These are phyloP conservation scores for Xestobium rufovillosum DNA, from an alignment of 2,888 invertebrate genomes.

Conservation along the genomic window DNA sequence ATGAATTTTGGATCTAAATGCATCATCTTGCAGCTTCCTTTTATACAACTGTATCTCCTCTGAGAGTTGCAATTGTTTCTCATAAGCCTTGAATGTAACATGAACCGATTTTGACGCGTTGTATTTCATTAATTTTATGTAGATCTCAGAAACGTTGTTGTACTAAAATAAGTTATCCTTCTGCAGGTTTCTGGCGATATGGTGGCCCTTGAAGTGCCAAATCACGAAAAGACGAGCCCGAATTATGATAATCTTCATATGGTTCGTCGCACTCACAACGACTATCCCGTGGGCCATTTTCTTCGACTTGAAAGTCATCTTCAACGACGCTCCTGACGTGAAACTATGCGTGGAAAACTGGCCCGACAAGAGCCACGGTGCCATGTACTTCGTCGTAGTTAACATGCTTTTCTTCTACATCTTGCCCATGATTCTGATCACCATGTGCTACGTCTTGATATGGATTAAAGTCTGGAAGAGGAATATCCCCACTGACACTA, in stretches of 20 bases:
- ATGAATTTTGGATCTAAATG: too few relatives aligned
- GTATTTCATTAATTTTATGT: too few relatives aligned
- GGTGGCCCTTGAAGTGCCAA: constrained; percentile 88
- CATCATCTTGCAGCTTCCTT: too few relatives aligned
- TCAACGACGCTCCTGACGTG: constrained; percentile 67
- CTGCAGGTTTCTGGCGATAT: constrained; percentile 89
- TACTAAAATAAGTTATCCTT: too few relatives aligned
- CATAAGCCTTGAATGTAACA: too few relatives aligned
- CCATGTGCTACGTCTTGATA: constrained; percentile 85
- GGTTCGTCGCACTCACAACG: constrained; percentile 77
- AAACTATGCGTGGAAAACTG: constrained; percentile 76
- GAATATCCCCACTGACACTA: constrained; percentile 83
- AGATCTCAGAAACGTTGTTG: too few relatives aligned
- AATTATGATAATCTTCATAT: constrained; percentile 81
- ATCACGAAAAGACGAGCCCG: constrained; percentile 83
- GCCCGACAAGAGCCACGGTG: constrained; percentile 75
- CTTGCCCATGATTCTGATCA: constrained; percentile 82
- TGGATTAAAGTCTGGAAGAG: constrained; percentile 83
- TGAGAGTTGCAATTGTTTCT: too few relatives aligned
- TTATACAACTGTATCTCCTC: too few relatives aligned
- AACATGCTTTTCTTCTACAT: constrained; percentile 87
- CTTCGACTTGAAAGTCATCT: constrained; percentile 72
- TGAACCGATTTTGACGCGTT: too few relatives aligned
- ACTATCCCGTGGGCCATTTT: constrained; percentile 88
- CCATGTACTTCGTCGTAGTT: constrained; percentile 80